Conservation (phyloP, 2,797 vertebrate species). For the Phataginus tricuspis region DNA sequence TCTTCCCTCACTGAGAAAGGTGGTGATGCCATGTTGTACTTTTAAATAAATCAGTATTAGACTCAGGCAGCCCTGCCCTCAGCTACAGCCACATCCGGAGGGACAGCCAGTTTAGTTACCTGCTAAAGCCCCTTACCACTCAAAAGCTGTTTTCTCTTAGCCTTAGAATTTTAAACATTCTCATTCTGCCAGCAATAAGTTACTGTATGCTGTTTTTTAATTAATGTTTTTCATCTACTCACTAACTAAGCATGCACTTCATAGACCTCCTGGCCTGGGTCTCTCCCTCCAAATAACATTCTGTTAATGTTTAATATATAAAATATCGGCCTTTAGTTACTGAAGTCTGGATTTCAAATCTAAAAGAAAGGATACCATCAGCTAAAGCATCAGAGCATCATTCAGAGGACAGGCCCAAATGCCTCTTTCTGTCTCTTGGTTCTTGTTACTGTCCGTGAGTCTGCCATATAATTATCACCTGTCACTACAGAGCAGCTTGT, state of each 20-base stretch:
- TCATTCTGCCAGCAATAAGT: background rate
- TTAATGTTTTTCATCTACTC: conserved; percentile 29
- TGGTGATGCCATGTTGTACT: background rate
- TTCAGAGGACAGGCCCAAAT: rapidly evolving
- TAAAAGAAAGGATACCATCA: background rate
- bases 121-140: background rate
- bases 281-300: background rate
- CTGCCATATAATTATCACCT: background rate
- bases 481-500: background rate
- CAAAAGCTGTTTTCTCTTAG: background rate
- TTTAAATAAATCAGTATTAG: background rate
- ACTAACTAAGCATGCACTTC: background rate
- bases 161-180: background rate
- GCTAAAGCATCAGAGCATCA: background rate
- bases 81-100: background rate
- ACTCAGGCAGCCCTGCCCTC: background rate
- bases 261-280: background rate
- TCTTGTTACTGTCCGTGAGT: background rate
- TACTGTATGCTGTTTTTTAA: background rate
- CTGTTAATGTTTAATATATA: conserved; percentile 51
- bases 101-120: background rate
- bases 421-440: background rate
- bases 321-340: background rate
- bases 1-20: background rate
- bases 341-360: background rate